Evolutionary conservation across 2,888 invertebrate genomes (phyloP).

Genomic region (Helleia helle): DNA sequence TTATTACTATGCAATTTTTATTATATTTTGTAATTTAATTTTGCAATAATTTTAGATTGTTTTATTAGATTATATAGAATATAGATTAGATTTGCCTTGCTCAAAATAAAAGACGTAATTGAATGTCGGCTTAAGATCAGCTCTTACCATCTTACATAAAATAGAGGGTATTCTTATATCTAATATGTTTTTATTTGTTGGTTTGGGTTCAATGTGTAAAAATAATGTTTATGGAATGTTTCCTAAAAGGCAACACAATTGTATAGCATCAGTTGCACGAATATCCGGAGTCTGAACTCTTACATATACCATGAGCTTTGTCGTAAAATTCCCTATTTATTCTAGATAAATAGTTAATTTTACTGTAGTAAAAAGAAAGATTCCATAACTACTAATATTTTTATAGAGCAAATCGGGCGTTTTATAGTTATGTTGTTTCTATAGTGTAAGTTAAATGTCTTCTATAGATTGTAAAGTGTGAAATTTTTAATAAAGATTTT

Average conservation of each 20-base stretch:
- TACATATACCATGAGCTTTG: too few relatives aligned
- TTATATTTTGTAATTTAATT: background rate
- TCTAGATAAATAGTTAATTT: too few relatives aligned
- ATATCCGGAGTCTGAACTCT: too few relatives aligned
- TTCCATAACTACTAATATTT: background rate
- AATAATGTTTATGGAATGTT: background rate
- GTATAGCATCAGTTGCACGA: too few relatives aligned
- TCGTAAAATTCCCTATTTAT: too few relatives aligned
- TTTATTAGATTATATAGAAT: conserved; percentile 1
- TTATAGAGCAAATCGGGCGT: conserved; percentile 41
- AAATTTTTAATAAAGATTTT: conserved; percentile 65
- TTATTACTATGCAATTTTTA: background rate
- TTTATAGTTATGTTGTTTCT: conserved; percentile 44
- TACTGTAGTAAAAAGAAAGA: too few relatives aligned
- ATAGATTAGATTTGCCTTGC: conserved; percentile 30
- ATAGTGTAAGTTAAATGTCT: conserved; percentile 51
- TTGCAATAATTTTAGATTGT: background rate
- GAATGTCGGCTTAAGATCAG: conserved; percentile 17
- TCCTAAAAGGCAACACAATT: background rate
- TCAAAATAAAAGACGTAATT: conserved; percentile 37
- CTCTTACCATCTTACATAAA: conserved; percentile 14
- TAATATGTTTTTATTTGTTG: background rate
- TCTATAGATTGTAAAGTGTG: conserved; percentile 51
- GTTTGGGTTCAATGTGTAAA: background rate
- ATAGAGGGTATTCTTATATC: background rate